Conservation (phyloP, 2,797 vertebrate species). For the Crocodylus rhombifer region DNA sequence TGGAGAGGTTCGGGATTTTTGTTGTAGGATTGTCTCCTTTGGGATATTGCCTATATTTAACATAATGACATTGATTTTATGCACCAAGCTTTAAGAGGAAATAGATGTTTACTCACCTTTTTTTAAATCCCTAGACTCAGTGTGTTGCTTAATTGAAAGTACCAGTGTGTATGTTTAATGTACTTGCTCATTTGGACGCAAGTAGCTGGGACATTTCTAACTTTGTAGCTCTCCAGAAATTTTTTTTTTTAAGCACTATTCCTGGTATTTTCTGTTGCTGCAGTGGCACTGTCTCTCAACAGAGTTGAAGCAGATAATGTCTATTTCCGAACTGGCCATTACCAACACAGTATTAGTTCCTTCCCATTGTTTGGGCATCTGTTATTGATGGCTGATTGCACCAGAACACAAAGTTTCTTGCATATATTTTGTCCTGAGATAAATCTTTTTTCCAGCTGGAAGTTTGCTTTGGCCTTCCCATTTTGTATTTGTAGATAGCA, state of each 20-base stretch:
- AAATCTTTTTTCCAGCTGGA: too few relatives aligned
- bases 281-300: too few relatives aligned
- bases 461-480: too few relatives aligned
- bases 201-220: neutral
- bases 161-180: neutral
- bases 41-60: constrained; percentile 26
- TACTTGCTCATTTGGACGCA: neutral
- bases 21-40: constrained; percentile 1
- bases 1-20: neutral
- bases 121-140: constrained; percentile 31
- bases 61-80: constrained; percentile 22
- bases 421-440: too few relatives aligned
- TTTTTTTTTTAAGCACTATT: neutral
- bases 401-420: too few relatives aligned
- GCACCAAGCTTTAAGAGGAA: constrained; percentile 35
- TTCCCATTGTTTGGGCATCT: too few relatives aligned
- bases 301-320: too few relatives aligned
- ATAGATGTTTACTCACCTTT: constrained; percentile 44
- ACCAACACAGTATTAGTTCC: too few relatives aligned
- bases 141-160: constrained; percentile 44
- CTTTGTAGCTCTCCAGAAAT: constrained; percentile 17
- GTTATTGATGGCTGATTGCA: too few relatives aligned
- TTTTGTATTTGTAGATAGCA: too few relatives aligned
- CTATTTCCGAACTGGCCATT: too few relatives aligned
- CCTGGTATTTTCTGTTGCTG: too few relatives aligned